Evolutionary conservation across 2,888 invertebrate species (phyloP).

Genomic region (Folsomia manolachei): DNA sequence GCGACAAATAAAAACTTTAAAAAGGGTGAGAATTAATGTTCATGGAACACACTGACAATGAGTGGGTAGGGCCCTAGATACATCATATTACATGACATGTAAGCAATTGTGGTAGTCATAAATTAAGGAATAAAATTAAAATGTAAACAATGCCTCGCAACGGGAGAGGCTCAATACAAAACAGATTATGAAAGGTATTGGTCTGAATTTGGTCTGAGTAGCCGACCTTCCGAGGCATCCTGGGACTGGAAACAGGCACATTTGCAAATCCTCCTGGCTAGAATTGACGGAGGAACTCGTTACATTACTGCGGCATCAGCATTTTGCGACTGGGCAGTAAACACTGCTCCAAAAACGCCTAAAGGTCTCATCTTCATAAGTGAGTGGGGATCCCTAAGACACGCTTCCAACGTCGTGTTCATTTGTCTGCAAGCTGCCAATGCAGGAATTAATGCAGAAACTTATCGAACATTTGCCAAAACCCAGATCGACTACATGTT

Average conservation of each 20-base stretch:
- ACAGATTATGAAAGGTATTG: constrained; percentile 58
- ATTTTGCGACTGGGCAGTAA: constrained; percentile 59
- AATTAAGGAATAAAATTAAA: too few relatives aligned
- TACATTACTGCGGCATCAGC: constrained; percentile 53
- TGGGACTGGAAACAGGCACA: constrained; percentile 51
- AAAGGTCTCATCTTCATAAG: constrained; percentile 60
- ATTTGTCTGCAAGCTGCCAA: constrained; percentile 58
- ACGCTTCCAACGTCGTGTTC: constrained; percentile 61
- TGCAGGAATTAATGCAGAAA: constrained; percentile 52
- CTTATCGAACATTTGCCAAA: constrained; percentile 58
- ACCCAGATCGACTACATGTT: constrained; percentile 61
- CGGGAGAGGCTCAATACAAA: constrained; percentile 54
- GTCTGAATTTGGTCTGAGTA: constrained; percentile 54
- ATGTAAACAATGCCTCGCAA: too few relatives aligned
- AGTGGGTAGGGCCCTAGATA: too few relatives aligned
- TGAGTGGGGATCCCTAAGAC: constrained; percentile 59
- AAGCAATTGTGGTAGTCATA: too few relatives aligned
- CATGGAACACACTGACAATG: too few relatives aligned
- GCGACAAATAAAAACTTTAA: too few relatives aligned
- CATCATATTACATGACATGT: too few relatives aligned
- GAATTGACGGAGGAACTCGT: constrained; percentile 30
- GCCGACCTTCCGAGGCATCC: constrained; percentile 35
- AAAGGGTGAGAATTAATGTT: too few relatives aligned
- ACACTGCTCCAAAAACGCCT: constrained; percentile 57
- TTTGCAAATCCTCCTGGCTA: constrained; percentile 47